Evolutionary conservation across 2,113 vertebrate genomes (phyloP).

Genomic region (Hippocampus abdominalis): DNA sequence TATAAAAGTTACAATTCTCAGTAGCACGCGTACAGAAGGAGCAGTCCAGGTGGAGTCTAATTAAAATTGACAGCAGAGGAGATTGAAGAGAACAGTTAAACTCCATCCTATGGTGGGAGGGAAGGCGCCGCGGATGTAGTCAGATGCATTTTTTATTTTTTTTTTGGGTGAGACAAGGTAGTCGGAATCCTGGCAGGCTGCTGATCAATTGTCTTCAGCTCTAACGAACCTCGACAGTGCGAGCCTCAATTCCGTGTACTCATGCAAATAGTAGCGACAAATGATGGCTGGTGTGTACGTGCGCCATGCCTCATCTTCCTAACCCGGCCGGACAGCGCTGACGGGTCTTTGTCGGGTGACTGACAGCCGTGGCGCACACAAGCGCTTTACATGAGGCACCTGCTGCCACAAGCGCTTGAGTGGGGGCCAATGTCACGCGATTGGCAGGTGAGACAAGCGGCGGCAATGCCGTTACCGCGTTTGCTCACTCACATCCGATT

Average conservation of each 20-base stretch:
- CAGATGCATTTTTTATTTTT: slow-evolving; percentile 23
- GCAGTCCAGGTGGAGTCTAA: slow-evolving; percentile 27
- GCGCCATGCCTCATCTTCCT: slow-evolving; percentile 14
- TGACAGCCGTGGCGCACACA: slow-evolving; percentile 64
- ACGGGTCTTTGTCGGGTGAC: slow-evolving; percentile 52
- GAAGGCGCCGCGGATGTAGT: not conserved
- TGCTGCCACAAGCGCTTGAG: slow-evolving; percentile 58
- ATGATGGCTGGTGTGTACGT: slow-evolving; percentile 6
- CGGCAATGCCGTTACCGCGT: slow-evolving; percentile 2
- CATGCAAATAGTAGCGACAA: slow-evolving; percentile 27
- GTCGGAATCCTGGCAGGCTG: slow-evolving; percentile 35
- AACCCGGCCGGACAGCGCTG: slow-evolving; percentile 45
- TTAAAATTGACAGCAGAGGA: slow-evolving; percentile 34
- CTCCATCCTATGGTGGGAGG: slow-evolving; percentile 15
- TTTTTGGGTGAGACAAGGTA: slow-evolving; percentile 9
- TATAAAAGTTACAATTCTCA: not conserved
- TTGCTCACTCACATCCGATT: slow-evolving; percentile 16
- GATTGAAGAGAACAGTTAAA: slow-evolving; percentile 38
- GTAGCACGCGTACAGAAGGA: slow-evolving; percentile 17
- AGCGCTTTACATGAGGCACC: slow-evolving; percentile 66
- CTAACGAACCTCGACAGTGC: slow-evolving; percentile 53
- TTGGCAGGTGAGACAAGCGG: slow-evolving; percentile 58
- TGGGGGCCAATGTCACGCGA: slow-evolving; percentile 9
- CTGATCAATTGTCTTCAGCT: slow-evolving; percentile 46
- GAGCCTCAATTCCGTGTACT: slow-evolving; percentile 28